These are phyloP conservation scores for Puffinus mauretanicus DNA, from an alignment of 2,113 vertebrate species.

Conservation along the genomic window DNA sequence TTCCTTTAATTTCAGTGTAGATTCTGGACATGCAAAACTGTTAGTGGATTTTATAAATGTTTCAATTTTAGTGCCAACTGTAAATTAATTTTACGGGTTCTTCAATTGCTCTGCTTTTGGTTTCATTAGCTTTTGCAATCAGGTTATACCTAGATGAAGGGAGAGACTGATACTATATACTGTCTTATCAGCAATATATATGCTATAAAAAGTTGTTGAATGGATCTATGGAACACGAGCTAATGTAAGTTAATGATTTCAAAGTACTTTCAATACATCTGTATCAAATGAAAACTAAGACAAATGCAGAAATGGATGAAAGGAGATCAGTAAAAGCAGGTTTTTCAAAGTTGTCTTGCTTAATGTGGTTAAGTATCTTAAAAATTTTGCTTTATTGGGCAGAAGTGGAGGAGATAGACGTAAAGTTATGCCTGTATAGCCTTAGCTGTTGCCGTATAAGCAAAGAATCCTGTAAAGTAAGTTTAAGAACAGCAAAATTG, in stretches of 20 bases:
- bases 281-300: neutral
- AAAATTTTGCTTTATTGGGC: neutral
- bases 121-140: neutral
- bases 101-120: neutral
- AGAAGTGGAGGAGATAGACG: neutral
- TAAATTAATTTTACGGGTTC: neutral
- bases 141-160: neutral
- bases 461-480: neutral
- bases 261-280: neutral
- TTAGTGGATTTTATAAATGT: neutral
- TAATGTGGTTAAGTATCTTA: neutral
- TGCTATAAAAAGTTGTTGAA: neutral
- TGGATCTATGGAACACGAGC: neutral
- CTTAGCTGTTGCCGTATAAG: neutral
- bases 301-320: neutral
- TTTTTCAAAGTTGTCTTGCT: neutral
- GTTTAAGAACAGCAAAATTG: neutral
- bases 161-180: neutral
- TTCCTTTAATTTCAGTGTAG: neutral
- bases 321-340: neutral
- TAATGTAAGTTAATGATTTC: neutral
- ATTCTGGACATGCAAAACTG: neutral
- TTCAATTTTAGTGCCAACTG: neutral
- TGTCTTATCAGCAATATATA: neutral
- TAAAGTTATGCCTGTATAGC: neutral